Conservation (phyloP, 2,888 invertebrate genomes). For the Drosophila helvetica region DNA sequence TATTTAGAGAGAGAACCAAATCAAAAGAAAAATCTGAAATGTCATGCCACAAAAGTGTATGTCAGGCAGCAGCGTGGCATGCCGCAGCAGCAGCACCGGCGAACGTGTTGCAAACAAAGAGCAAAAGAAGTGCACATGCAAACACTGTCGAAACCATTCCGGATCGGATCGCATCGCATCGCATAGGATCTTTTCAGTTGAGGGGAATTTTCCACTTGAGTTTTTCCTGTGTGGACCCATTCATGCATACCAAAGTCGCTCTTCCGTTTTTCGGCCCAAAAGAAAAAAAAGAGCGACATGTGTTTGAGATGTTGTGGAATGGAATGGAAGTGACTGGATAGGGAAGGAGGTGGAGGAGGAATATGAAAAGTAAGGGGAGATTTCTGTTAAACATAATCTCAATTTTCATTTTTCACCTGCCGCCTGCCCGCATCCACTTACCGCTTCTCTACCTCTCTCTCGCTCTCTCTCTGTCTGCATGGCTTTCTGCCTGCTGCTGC, state of each 20-base stretch:
- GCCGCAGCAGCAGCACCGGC: slow-evolving; percentile 23
- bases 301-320: slow-evolving; percentile 58
- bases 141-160: slow-evolving; percentile 10
- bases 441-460: slow-evolving; percentile 5
- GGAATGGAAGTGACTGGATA: slow-evolving; percentile 24
- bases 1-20: slow-evolving; percentile 28
- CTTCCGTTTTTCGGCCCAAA: slow-evolving; percentile 60
- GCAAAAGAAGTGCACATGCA: slow-evolving; percentile 44
- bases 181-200: slow-evolving; percentile 33
- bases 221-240: slow-evolving; percentile 51
- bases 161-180: slow-evolving; percentile 14
- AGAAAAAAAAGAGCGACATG: slow-evolving; percentile 59
- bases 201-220: slow-evolving; percentile 70
- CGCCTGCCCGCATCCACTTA: slow-evolving; percentile 66
- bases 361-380: slow-evolving; percentile 2
- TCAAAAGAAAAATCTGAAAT: slow-evolving; percentile 53
- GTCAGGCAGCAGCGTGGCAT: slow-evolving; percentile 48
- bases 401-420: slow-evolving; percentile 77
- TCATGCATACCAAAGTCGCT: slow-evolving; percentile 62
- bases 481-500: slow-evolving; percentile 20
- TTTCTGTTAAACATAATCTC: slow-evolving; percentile 65
- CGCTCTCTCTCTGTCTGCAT: background rate
- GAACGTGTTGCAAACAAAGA: slow-evolving; percentile 72
- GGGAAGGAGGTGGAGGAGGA: background rate
- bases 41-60: slow-evolving; percentile 57